A percentile compares a stretch with the other conserved stretches of the same genome.
These are phyloP conservation scores for Polypedilum pembai DNA, from an alignment of 1,140 invertebrate species.

Conservation along the genomic window DNA sequence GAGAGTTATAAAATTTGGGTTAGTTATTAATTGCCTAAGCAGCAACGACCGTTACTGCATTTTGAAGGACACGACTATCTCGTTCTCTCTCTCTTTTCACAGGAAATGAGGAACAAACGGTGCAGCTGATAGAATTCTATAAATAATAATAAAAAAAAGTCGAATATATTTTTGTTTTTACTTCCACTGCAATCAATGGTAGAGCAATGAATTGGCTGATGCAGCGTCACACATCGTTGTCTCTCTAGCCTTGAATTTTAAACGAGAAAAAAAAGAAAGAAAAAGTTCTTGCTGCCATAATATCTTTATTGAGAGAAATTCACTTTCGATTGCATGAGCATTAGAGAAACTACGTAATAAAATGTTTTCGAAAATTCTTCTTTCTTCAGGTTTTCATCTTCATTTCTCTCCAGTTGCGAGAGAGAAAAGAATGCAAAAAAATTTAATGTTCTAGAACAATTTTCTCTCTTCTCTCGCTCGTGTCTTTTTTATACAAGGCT, in stretches of 20 bases:
- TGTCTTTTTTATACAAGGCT: no score
- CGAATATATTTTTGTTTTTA: no score
- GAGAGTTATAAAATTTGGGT: neutral
- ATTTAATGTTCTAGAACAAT: neutral
- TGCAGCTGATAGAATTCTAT: neutral
- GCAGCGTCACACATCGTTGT: no score
- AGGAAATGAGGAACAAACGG: neutral
- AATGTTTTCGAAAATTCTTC: neutral
- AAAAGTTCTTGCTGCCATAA: neutral
- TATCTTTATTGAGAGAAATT: neutral
- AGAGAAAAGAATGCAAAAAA: neutral
- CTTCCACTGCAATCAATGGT: no score
- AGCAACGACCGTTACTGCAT: neutral
- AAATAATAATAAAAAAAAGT: no score
- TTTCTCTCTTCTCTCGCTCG: neutral
- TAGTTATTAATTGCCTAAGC: neutral
- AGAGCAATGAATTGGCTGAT: no score
- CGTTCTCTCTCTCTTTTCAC: constrained; percentile 8
- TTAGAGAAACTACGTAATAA: constrained; percentile 3
- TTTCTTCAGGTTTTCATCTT: neutral
- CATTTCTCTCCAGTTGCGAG: neutral
- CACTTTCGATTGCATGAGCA: neutral
- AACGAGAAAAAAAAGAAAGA: neutral
- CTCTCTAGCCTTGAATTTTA: neutral
- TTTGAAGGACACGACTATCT: constrained; percentile 8